Evolutionary conservation across 2,797 vertebrate species (phyloP), one percentile per base, ranked within the genome.

Genomic region (Bucorvus abyssinicus): DNA sequence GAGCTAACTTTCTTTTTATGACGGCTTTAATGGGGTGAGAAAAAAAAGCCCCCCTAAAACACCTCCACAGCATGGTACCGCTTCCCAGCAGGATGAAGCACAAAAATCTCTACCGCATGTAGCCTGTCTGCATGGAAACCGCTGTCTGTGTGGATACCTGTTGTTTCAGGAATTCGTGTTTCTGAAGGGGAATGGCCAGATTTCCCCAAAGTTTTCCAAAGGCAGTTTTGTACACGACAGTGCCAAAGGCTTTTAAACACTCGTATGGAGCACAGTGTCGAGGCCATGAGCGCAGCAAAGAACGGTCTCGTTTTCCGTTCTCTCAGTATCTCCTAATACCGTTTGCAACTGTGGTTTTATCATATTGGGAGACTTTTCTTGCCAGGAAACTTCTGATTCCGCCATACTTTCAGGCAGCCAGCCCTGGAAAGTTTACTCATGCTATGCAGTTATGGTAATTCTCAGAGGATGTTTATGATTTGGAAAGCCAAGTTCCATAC

Each of bases 391-490:
- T 93, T 94, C 59, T 0, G 5, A 89, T 94, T 93, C 74, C 94
- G 56, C 93, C 74, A 50, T 90, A 79, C 47, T 88, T 78, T 36
- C 42, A 94, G 67, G 74, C 93, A 91, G 87, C 68, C 80, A 96
- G n/a, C 77, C 42, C 76, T 91, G 95, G 89, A 96, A 95, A 90
- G 29, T 95, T 95, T 94, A 74, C 80, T 94, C 80, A 68, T 87
- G 30, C 90, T 87, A 21, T 56, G 80, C 47, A 87, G 56, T 94
- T 91, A 79, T 21, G 32, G 59, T 94, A 81, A 88, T 95, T 94
- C 91, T 68, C 84, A 85, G 84, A 82, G 85, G 70, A 82, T 68
- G 26, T 79, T 91, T 92, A 52, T 84, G 87, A 67, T 90, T 91
- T 95, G 80, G 34, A 91, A 82, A 91, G 61, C 23, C 24, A 49